Conservation (phyloP, 2,797 vertebrate species). For the Acestrorhynchus altus region DNA sequence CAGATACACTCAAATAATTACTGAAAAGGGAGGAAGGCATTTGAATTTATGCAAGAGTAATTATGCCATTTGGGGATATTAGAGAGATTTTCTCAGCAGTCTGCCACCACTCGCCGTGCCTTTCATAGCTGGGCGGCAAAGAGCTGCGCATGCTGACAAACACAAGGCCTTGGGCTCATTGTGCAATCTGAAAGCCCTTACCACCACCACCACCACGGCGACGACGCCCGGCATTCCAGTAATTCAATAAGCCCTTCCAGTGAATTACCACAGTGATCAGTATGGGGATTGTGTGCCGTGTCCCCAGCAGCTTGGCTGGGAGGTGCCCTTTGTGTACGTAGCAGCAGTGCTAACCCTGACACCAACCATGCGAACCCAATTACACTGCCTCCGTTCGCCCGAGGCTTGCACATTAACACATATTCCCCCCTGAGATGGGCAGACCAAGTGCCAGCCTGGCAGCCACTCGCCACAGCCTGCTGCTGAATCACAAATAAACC, state of each 20-base stretch:
- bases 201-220: slow-evolving; percentile 33
- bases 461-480: slow-evolving; percentile 67
- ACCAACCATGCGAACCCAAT: slow-evolving; percentile 81
- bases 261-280: slow-evolving; percentile 73
- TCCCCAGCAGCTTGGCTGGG: slow-evolving; percentile 74
- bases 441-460: slow-evolving; percentile 76
- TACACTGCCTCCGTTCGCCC: slow-evolving; percentile 74
- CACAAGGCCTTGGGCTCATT: slow-evolving; percentile 61
- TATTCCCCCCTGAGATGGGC: slow-evolving; percentile 67
- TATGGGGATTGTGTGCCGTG: slow-evolving; percentile 65
- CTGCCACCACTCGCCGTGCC: slow-evolving; percentile 53
- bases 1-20: slow-evolving; percentile 64
- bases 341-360: slow-evolving; percentile 73
- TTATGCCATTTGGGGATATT: slow-evolving; percentile 66
- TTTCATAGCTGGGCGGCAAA: slow-evolving; percentile 53
- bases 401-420: slow-evolving; percentile 74
- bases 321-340: slow-evolving; percentile 76
- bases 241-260: slow-evolving; percentile 73
- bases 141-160: slow-evolving; percentile 51
- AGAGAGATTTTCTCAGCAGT: slow-evolving; percentile 63
- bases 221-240: slow-evolving; percentile 60
- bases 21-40: slow-evolving; percentile 57
- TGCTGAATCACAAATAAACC: slow-evolving; percentile 80
- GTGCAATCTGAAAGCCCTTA: slow-evolving; percentile 67
- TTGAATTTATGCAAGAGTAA: slow-evolving; percentile 66